These are phyloP conservation scores for Eudasyphora cyanicolor DNA, from an alignment of 2,888 invertebrate species.

Conservation along the genomic window DNA sequence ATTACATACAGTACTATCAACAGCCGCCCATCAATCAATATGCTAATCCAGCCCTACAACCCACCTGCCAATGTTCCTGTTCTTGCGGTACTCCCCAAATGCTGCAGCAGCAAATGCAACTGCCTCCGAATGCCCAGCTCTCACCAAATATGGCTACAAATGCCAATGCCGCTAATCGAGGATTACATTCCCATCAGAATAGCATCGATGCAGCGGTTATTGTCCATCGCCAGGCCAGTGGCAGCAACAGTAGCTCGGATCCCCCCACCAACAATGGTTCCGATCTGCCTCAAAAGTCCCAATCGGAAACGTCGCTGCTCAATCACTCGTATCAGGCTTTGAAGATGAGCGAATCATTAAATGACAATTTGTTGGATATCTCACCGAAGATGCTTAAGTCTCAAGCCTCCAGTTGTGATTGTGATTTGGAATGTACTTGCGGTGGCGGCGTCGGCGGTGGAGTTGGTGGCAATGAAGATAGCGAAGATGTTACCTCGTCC, in stretches of 20 bases:
- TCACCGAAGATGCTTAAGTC: constrained; percentile 60
- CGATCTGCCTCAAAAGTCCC: constrained; percentile 61
- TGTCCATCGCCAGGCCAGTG: constrained; percentile 74
- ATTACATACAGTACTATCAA: constrained; percentile 78
- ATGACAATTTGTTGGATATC: constrained; percentile 58
- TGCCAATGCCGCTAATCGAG: not conserved
- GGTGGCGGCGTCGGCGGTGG: constrained; percentile 24
- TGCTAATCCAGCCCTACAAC: constrained; percentile 52
- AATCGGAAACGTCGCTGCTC: constrained; percentile 74
- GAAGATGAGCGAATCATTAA: constrained; percentile 65
- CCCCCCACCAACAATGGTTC: constrained; percentile 50
- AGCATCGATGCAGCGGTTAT: constrained; percentile 74
- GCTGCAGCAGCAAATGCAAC: constrained; percentile 51
- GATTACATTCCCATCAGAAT: constrained; percentile 62
- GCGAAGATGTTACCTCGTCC: constrained; percentile 31
- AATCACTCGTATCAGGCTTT: constrained; percentile 77
- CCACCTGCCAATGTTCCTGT: constrained; percentile 61
- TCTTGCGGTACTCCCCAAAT: constrained; percentile 56
- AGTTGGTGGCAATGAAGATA: constrained; percentile 32
- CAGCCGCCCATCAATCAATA: constrained; percentile 68
- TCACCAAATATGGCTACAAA: constrained; percentile 48
- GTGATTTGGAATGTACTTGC: constrained; percentile 75
- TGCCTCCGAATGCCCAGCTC: constrained; percentile 50
- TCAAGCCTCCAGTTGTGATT: constrained; percentile 71
- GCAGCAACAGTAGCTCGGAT: constrained; percentile 56